Percentiles rank a stretch among this genome's conserved stretches.
Conservation (phyloP, 2,113 vertebrate species). For the Amphilophus citrinellus region DNA sequence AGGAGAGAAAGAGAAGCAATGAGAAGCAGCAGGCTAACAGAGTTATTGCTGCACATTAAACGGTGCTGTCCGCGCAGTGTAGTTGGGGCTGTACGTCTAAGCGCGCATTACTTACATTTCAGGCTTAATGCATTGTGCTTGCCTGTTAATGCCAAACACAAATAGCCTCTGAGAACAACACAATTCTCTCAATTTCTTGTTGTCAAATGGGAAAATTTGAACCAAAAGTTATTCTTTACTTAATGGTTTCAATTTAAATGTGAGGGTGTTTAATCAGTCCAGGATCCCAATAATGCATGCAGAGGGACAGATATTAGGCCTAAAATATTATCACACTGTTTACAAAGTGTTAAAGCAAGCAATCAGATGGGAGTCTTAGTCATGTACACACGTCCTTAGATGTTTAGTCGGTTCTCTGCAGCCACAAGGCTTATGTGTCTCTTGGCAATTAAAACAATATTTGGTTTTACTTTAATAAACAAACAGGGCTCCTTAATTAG, state of each 20-base stretch:
- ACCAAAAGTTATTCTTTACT: constrained; percentile 34
- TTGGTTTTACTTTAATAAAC: constrained; percentile 50
- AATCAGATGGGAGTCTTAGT: constrained; percentile 28
- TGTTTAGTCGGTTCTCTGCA: constrained; percentile 14
- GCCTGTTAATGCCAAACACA: constrained; percentile 70
- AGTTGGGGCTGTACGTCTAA: constrained; percentile 67
- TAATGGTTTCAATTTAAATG: constrained; percentile 39
- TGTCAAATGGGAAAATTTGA: constrained; percentile 19
- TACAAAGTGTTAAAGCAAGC: constrained; percentile 54
- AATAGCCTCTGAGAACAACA: constrained; percentile 60
- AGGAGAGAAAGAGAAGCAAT: constrained; percentile 42
- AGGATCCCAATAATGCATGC: constrained; percentile 30
- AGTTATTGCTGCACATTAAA: constrained; percentile 74
- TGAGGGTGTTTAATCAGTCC: constrained; percentile 34
- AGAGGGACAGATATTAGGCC: constrained; percentile 33
- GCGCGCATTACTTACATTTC: constrained; percentile 80
- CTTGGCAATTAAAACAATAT: constrained; percentile 45
- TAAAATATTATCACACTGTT: constrained; percentile 36
- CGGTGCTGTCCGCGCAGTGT: constrained; percentile 57
- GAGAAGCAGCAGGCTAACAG: constrained; percentile 57
- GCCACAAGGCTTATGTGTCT: constrained; percentile 28
- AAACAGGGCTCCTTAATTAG: constrained; percentile 8
- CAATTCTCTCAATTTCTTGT: constrained; percentile 24
- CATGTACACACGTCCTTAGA: constrained; percentile 23
- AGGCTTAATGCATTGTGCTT: constrained; percentile 73